Evolutionary conservation across 1,140 invertebrate genomes (phyloP), one percentile per base, ranked within the genome.

Genomic region (Ceratitis capitata): DNA sequence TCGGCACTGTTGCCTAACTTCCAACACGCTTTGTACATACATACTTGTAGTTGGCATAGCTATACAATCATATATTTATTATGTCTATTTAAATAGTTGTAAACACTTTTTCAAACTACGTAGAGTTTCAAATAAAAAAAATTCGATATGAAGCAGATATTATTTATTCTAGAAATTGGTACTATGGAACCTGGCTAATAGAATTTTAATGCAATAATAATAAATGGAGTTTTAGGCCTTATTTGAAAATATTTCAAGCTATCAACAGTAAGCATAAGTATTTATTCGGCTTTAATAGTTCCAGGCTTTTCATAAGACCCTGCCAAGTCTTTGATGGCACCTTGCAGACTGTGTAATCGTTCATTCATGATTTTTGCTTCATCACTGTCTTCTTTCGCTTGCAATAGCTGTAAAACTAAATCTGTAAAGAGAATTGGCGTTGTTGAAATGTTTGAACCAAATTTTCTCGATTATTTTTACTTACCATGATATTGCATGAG

Each of bases 401-500:
- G 94, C 69, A 95, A 90, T 45, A 94, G 89, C 90, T 95, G 93
- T n/a, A 96, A 91, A 0, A 96, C 95, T 74, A 94, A 88, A 91
- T 94, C 94, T 94, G 87, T 56, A 6, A 42, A 35, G 10, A 29
- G 3, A 19, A 74, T 58, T 7, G 9, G 51, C n/a, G 5, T 32
- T 29, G 26, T 61, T 19, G n/a, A 39, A 19, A 69, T 19, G 9
- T 39, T 14, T 12, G 14, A 16, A 0, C 10, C 32, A 16, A 69
- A 69, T 19, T 2, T 35, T 29, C 32, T 69, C n/a, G 14, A 1
- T n/a, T n/a, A n/a, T n/a, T 45, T 7, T 1, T 19, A 87, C 86
- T 64, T n/a, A 98, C 97, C 96, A 93, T 98, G 96, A 92, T 96
- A 97, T 82, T 93, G 92, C 23, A 94, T 93, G 4, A 98, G 92